A percentile compares a stretch with the other conserved stretches of the same genome.
These are phyloP conservation scores for Drosophila parvula DNA, from an alignment of 1,140 invertebrate species.

Conservation along the genomic window DNA sequence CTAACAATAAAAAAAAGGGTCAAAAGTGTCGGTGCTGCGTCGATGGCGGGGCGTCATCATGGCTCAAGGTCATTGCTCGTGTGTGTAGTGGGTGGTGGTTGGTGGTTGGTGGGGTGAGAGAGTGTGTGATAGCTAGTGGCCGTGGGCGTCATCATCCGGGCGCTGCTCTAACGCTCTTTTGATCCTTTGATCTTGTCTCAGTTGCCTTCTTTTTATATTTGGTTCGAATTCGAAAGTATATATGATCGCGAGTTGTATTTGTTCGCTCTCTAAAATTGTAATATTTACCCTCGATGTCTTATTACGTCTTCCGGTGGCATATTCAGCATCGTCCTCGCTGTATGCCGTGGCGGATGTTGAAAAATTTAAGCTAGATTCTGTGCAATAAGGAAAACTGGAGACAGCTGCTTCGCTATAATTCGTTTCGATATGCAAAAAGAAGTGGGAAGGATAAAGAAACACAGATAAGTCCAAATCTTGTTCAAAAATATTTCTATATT, in stretches of 20 bases:
- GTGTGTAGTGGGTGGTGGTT: slow-evolving; percentile 44
- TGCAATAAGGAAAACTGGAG: slow-evolving; percentile 84
- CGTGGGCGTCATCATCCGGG: slow-evolving; percentile 49
- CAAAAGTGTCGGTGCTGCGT: slow-evolving; percentile 64
- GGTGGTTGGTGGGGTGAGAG: slow-evolving; percentile 40
- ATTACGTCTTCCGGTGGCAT: slow-evolving; percentile 85
- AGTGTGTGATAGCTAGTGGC: slow-evolving; percentile 41
- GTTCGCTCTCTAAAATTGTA: slow-evolving; percentile 79
- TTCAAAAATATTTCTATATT: slow-evolving; percentile 59
- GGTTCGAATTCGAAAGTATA: slow-evolving; percentile 43
- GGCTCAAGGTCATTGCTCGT: slow-evolving; percentile 43
- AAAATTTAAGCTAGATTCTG: slow-evolving; percentile 84
- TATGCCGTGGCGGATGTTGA: slow-evolving; percentile 85
- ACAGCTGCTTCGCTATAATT: slow-evolving; percentile 84
- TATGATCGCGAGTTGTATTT: slow-evolving; percentile 24
- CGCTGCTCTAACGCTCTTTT: slow-evolving; percentile 67
- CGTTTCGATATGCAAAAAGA: slow-evolving; percentile 79
- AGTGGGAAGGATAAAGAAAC: slow-evolving; percentile 80
- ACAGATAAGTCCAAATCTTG: slow-evolving; percentile 82
- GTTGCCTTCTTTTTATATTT: slow-evolving; percentile 7
- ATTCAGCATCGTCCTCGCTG: slow-evolving; percentile 86
- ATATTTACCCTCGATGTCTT: slow-evolving; percentile 85
- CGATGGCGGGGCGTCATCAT: slow-evolving; percentile 32
- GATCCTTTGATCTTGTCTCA: slow-evolving; percentile 75
- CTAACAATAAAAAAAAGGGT: slow-evolving; percentile 72